Evolutionary conservation across 2,113 vertebrate genomes (phyloP).

Genomic region (Todiramphus saurophagus): DNA sequence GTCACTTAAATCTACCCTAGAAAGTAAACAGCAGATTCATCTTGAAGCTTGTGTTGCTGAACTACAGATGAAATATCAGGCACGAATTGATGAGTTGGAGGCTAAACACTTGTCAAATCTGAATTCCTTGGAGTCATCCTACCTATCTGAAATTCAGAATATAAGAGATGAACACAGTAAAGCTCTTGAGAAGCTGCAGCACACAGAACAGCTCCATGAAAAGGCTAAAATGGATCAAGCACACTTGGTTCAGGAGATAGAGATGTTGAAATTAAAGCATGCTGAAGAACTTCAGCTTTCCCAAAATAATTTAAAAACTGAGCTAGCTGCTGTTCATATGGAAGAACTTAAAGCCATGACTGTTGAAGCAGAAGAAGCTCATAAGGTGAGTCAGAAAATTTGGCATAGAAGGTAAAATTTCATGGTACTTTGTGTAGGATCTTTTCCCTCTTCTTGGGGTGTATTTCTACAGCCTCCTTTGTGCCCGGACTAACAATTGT

Average conservation of each 20-base stretch:
- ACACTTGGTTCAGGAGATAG: slow-evolving; percentile 50
- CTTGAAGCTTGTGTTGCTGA: slow-evolving; percentile 76
- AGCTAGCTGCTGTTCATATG: slow-evolving; percentile 74
- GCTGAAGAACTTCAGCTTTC: slow-evolving; percentile 54
- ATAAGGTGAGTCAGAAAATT: slow-evolving; percentile 76
- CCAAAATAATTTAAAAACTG: slow-evolving; percentile 71
- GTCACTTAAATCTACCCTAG: slow-evolving; percentile 46
- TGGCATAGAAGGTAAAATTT: neutral
- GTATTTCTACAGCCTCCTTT: neutral
- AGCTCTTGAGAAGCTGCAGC: slow-evolving; percentile 68
- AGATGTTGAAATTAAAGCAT: slow-evolving; percentile 67
- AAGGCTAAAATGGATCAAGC: slow-evolving; percentile 57
- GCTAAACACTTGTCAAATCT: slow-evolving; percentile 81
- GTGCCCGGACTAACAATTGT: neutral
- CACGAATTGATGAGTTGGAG: slow-evolving; percentile 80
- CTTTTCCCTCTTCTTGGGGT: neutral
- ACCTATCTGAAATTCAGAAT: slow-evolving; percentile 84
- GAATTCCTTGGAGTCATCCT: slow-evolving; percentile 85
- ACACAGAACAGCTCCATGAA: slow-evolving; percentile 57
- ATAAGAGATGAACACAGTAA: slow-evolving; percentile 71
- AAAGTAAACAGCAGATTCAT: slow-evolving; percentile 69
- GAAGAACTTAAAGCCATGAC: slow-evolving; percentile 80
- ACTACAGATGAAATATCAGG: slow-evolving; percentile 73
- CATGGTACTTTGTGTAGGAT: neutral
- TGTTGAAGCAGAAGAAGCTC: slow-evolving; percentile 72